Evolutionary conservation across 1,140 invertebrate genomes (phyloP).

Genomic region (Temnothorax nylanderi): DNA sequence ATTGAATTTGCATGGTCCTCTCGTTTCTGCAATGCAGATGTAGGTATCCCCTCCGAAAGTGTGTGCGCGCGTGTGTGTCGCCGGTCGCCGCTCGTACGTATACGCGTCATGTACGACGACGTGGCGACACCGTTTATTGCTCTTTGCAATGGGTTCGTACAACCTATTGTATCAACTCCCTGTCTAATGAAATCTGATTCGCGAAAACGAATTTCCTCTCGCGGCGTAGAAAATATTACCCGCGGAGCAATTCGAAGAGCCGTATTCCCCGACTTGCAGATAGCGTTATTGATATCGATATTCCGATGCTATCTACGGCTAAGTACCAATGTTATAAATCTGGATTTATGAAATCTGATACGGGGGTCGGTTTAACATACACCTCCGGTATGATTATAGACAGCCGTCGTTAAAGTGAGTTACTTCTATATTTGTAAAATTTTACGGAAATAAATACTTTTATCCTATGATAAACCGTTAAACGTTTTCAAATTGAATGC

Average conservation of each 20-base stretch:
- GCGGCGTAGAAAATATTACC: conserved; percentile 31
- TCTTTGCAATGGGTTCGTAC: conserved; percentile 58
- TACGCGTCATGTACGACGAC: conserved; percentile 4
- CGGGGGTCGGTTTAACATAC: neutral
- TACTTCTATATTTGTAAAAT: neutral
- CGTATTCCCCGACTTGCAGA: neutral
- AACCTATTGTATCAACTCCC: conserved; percentile 60
- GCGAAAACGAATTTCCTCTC: conserved; percentile 43
- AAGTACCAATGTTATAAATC: conserved; percentile 23
- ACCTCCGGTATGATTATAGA: neutral
- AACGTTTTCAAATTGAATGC: conserved; percentile 10
- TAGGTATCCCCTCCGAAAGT: conserved; percentile 51
- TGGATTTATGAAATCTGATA: conserved; percentile 21
- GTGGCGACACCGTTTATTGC: conserved; percentile 54
- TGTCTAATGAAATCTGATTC: conserved; percentile 65
- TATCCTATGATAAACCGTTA: neutral
- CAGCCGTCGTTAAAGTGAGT: neutral
- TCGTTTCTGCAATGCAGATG: conserved; percentile 75
- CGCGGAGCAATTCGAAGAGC: neutral
- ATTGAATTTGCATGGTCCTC: conserved; percentile 74
- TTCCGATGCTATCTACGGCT: neutral
- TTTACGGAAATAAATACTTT: neutral
- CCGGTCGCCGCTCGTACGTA: conserved; percentile 1
- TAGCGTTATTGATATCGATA: conserved; percentile 38
- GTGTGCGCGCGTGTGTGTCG: neutral